Conservation (phyloP, 1,140 invertebrate genomes). For the Lamellibrachia luymesi region DNA sequence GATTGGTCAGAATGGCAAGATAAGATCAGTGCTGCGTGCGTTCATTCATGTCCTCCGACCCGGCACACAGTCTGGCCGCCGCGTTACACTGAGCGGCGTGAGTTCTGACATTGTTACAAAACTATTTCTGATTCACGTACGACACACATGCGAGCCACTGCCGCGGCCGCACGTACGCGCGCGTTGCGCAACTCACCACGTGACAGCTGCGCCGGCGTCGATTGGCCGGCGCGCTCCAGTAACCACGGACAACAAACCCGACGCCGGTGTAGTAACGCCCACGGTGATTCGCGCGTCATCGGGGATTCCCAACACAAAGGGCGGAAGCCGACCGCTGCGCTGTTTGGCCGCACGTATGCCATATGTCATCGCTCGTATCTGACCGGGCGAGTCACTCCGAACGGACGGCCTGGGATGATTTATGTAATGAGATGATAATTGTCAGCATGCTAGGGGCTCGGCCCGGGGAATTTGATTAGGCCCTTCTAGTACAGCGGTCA, state of each 20-base stretch:
- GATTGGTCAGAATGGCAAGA: not conserved
- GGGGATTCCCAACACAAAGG: not conserved
- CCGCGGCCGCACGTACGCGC: not conserved
- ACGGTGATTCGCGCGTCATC: not conserved
- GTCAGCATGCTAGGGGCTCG: not conserved
- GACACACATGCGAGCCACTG: not conserved
- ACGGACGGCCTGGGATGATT: not conserved
- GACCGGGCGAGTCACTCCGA: not conserved
- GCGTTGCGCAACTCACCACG: not conserved
- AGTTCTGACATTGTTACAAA: conserved; percentile 5
- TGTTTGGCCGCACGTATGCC: not conserved
- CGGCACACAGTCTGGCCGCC: not conserved
- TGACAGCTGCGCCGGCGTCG: too few species aligned
- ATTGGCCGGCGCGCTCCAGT: not conserved
- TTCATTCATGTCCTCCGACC: not conserved
- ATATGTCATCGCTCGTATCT: not conserved
- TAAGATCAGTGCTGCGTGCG: not conserved
- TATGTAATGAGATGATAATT: not conserved
- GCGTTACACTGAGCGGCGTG: not conserved
- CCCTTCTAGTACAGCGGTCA: not conserved
- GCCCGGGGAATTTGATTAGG: not conserved
- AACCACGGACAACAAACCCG: not conserved
- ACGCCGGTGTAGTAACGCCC: not conserved
- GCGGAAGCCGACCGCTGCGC: not conserved
- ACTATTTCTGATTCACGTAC: not conserved